Conservation (phyloP, 2,888 invertebrate species). For the Oeneis ivallda region DNA sequence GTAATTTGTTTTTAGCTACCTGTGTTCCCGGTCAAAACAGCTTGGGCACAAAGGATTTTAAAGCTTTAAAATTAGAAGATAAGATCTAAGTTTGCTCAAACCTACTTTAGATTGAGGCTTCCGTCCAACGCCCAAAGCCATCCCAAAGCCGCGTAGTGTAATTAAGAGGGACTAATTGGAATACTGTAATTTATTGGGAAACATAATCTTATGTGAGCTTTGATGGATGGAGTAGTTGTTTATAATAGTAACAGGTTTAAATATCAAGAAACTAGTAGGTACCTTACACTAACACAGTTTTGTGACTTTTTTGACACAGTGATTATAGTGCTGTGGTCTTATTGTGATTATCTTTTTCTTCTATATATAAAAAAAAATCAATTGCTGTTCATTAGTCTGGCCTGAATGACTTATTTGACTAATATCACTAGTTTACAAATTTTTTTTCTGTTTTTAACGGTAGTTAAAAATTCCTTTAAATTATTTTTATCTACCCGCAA, state of each 20-base stretch:
- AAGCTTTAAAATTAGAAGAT: not conserved
- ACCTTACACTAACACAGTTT: too few species aligned
- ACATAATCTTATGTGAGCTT: conserved; percentile 18
- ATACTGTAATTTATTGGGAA: conserved; percentile 36
- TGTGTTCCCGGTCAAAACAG: conserved; percentile 57
- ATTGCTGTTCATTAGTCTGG: too few species aligned
- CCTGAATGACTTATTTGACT: too few species aligned
- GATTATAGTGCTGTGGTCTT: too few species aligned
- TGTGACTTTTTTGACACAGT: too few species aligned
- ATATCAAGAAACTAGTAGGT: not conserved
- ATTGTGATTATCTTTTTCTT: too few species aligned
- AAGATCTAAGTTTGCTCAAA: not conserved
- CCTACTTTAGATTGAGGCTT: conserved; percentile 48
- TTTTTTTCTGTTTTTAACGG: too few species aligned
- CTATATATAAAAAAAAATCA: too few species aligned
- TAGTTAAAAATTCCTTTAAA: too few species aligned
- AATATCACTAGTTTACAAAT: too few species aligned
- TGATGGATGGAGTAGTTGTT: not conserved
- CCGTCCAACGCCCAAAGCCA: conserved; percentile 50
- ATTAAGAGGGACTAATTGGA: conserved; percentile 39
- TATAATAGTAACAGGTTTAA: not conserved
- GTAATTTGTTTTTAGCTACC: conserved; percentile 73
- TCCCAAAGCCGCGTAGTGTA: conserved; percentile 30
- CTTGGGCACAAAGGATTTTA: conserved; percentile 10
- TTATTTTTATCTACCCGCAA: too few species aligned